Percentiles rank a stretch among this genome's conserved stretches.
Evolutionary conservation across 2,888 invertebrate genomes (phyloP).

Genomic region (Liodrosophila aerea): DNA sequence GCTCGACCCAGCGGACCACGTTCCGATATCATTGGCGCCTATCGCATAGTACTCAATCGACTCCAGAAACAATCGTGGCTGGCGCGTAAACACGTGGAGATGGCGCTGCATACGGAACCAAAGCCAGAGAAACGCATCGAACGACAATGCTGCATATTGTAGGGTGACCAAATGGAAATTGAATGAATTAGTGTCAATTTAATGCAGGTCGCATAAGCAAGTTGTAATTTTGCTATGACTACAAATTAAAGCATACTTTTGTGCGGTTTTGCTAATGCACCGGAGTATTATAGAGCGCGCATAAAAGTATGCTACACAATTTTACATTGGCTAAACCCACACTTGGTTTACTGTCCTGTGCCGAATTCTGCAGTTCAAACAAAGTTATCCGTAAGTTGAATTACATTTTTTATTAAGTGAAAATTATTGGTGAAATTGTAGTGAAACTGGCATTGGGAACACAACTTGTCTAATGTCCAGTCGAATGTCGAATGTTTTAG

Average conservation of each 20-base stretch:
- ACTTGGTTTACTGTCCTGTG: too few relatives aligned
- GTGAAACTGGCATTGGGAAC: too few relatives aligned
- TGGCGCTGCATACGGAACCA: constrained; percentile 80
- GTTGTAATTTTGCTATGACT: neutral
- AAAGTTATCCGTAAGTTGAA: too few relatives aligned
- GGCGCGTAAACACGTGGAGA: constrained; percentile 80
- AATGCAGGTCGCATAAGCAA: too few relatives aligned
- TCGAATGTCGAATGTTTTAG: too few relatives aligned
- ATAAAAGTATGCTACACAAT: constrained; percentile 1
- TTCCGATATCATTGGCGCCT: constrained; percentile 87
- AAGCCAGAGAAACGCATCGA: constrained; percentile 79
- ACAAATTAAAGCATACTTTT: neutral
- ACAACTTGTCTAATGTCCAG: too few relatives aligned
- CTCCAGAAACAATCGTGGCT: constrained; percentile 83
- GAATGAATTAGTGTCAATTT: constrained; percentile 44
- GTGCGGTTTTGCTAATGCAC: too few relatives aligned
- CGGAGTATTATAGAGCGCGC: too few relatives aligned
- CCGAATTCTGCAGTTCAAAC: neutral
- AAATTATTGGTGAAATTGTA: too few relatives aligned
- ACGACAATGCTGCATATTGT: constrained; percentile 79
- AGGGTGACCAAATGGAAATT: constrained; percentile 42
- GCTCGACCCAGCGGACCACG: constrained; percentile 85
- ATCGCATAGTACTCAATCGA: constrained; percentile 87
- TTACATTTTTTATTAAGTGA: too few relatives aligned
- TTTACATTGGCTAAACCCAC: too few relatives aligned